Percentiles rank a stretch among this genome's conserved stretches.
Evolutionary conservation across 1,140 invertebrate genomes (phyloP).

Genomic region (Vanessa tameamea): DNA sequence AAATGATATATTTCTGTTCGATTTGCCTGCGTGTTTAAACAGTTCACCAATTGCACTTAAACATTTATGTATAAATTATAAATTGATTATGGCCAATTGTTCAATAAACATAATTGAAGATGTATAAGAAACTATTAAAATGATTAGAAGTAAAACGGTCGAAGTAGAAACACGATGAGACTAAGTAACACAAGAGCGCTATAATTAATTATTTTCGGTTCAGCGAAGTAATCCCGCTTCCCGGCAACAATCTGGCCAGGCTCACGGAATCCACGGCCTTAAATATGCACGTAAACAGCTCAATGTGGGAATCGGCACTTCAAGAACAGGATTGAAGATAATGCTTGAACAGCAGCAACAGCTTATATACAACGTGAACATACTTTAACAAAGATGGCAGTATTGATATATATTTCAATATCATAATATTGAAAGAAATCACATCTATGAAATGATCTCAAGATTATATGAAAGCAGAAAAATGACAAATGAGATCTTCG

Average conservation of each 20-base stretch:
- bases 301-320: slow-evolving; percentile 1
- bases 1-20: not conserved
- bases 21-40: no score
- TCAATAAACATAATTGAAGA: not conserved
- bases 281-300: slow-evolving; percentile 22
- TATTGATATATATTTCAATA: no score
- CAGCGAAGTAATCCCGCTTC: slow-evolving; percentile 26
- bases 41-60: no score
- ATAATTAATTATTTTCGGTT: slow-evolving; percentile 33
- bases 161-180: slow-evolving; percentile 9
- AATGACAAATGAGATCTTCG: no score
- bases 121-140: not conserved
- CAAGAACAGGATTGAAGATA: not conserved
- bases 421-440: no score
- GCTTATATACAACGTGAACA: not conserved
- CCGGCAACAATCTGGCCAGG: slow-evolving; percentile 18
- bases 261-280: slow-evolving; percentile 3
- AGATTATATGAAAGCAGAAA: no score
- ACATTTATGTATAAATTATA: not conserved
- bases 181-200: slow-evolving; percentile 13
- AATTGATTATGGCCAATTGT: not conserved
- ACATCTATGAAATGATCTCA: no score
- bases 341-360: not conserved
- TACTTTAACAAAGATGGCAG: not conserved
- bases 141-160: slow-evolving; percentile 7